A percentile compares a stretch with the other conserved stretches of the same genome.
Evolutionary conservation across 2,797 vertebrate genomes (phyloP).

Genomic region (Nasua narica): DNA sequence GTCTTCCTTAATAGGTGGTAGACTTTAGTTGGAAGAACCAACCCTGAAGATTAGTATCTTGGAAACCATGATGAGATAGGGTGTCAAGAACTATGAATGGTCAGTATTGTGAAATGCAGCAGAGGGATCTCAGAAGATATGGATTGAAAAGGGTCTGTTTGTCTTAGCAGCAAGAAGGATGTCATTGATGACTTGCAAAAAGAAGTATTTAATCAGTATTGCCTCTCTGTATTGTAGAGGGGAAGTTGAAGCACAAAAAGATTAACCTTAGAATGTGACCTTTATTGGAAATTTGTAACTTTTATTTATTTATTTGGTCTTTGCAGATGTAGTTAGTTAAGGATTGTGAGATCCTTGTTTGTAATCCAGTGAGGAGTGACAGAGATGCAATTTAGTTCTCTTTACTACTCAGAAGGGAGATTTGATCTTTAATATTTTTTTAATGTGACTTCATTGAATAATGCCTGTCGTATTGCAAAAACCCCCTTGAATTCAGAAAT

Average conservation of each 20-base stretch:
- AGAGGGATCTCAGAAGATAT: neutral
- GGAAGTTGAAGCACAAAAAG: neutral
- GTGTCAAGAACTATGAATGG: neutral
- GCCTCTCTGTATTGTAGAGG: neutral
- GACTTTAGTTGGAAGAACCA: neutral
- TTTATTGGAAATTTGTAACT: neutral
- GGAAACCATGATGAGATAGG: neutral
- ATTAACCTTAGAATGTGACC: neutral
- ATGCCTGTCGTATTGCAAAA: conserved; percentile 52
- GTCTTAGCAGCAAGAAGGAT: neutral
- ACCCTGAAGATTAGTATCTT: neutral
- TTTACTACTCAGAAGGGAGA: neutral
- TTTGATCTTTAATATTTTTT: conserved; percentile 41
- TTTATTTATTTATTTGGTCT: neutral
- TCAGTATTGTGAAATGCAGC: conserved; percentile 6
- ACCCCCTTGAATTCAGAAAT: conserved; percentile 34
- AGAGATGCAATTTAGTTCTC: conserved; percentile 16
- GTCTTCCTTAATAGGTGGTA: neutral
- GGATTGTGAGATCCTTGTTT: neutral
- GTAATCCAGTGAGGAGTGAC: neutral
- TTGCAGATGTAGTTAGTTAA: neutral
- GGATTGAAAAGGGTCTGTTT: neutral
- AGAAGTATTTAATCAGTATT: neutral
- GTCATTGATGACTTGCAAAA: neutral
- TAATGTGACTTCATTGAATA: conserved; percentile 42